Percentiles rank a stretch among this genome's conserved stretches.
These are phyloP conservation scores for Sarcophaga subvicina DNA, from an alignment of 2,888 invertebrate species.

Conservation along the genomic window DNA sequence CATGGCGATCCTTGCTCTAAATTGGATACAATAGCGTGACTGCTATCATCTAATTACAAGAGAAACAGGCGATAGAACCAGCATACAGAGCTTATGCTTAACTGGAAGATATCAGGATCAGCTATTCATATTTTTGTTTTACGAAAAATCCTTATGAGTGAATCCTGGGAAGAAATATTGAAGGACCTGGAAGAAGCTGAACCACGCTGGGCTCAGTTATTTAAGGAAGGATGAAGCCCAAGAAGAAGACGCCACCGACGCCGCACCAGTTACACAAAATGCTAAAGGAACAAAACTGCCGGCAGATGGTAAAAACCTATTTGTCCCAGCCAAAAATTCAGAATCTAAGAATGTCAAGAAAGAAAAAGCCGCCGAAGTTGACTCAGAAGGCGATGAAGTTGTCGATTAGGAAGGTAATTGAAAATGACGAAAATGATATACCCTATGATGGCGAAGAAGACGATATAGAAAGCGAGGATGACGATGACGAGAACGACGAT, in stretches of 20 bases:
- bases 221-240: conserved; percentile 72
- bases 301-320: conserved; percentile 83
- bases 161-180: no score
- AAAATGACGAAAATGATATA: conserved; percentile 81
- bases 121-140: no score
- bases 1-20: no score
- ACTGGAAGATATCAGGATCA: no score
- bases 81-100: no score
- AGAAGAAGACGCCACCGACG: conserved; percentile 74
- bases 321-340: conserved; percentile 76
- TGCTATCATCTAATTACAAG: no score
- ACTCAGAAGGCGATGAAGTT: conserved; percentile 79
- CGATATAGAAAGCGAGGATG: conserved; percentile 80
- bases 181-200: no score
- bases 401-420: conserved; percentile 78
- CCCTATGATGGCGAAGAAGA: conserved; percentile 81
- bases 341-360: conserved; percentile 82
- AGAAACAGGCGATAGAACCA: no score
- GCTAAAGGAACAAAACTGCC: conserved; percentile 91
- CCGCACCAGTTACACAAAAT: conserved; percentile 87
- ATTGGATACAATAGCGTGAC: no score
- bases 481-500: conserved; percentile 81
- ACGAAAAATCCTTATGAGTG: no score
- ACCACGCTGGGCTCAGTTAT: no score
- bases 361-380: conserved; percentile 78